Conservation (phyloP, 2,888 invertebrate species). For the Eustalomyia histrio region DNA sequence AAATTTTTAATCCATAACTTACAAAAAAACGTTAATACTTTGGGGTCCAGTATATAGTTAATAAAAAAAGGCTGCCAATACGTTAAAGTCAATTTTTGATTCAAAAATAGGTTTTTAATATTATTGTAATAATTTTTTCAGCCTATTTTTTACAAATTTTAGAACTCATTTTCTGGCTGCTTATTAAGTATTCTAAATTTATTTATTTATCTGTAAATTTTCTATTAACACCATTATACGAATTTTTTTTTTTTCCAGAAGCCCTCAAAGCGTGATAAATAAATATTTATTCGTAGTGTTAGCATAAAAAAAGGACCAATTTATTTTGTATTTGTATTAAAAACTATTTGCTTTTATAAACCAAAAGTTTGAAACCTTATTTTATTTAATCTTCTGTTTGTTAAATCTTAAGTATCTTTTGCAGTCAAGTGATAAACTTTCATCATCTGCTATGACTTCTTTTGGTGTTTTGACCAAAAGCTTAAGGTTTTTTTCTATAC, state of each 20-base stretch:
- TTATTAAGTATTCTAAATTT: too few species aligned
- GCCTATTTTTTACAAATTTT: too few species aligned
- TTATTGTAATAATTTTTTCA: too few species aligned
- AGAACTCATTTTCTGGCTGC: too few species aligned
- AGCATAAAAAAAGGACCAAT: not conserved
- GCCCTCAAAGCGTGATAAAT: conserved; percentile 28
- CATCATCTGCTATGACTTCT: conserved; percentile 35
- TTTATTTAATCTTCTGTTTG: not conserved
- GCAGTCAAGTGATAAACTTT: conserved; percentile 49
- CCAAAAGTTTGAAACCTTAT: conserved; percentile 9
- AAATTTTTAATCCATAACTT: too few species aligned
- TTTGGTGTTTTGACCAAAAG: conserved; percentile 14
- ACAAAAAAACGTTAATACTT: too few species aligned
- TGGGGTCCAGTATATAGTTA: too few species aligned
- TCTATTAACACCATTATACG: not conserved
- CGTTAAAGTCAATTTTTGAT: too few species aligned
- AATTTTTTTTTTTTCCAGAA: not conserved
- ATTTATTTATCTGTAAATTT: not conserved
- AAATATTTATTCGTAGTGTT: conserved; percentile 8
- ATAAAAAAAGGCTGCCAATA: too few species aligned
- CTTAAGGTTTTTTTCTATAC: conserved; percentile 29
- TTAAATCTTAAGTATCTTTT: conserved; percentile 43
- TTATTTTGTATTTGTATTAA: conserved; percentile 23
- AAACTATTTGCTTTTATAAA: conserved; percentile 24
- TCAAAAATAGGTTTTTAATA: too few species aligned